Evolutionary conservation across 2,888 invertebrate species (phyloP).

Genomic region (Hirtodrosophila confusa): DNA sequence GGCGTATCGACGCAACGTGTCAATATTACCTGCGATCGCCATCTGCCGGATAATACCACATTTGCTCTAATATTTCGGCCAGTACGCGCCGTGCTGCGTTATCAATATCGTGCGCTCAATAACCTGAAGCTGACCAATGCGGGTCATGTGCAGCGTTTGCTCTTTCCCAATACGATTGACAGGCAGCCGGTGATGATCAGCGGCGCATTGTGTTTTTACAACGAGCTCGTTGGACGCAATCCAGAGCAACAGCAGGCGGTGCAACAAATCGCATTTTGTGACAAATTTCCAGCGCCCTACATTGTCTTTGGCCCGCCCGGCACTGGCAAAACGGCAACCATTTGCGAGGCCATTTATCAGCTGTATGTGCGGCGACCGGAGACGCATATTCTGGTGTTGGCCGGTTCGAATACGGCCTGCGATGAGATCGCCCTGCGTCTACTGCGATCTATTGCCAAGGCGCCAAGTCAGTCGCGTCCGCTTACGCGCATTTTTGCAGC

Average conservation of each 20-base stretch:
- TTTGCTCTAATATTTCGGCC: constrained; percentile 74
- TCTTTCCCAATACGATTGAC: constrained; percentile 49
- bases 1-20: constrained; percentile 64
- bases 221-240: constrained; percentile 85
- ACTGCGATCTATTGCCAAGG: constrained; percentile 70
- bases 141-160: constrained; percentile 53
- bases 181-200: constrained; percentile 5
- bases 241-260: constrained; percentile 88
- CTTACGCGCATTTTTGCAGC: constrained; percentile 85
- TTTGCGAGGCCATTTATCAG: constrained; percentile 89
- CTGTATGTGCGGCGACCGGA: constrained; percentile 83
- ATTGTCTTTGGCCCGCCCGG: constrained; percentile 89
- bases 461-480: constrained; percentile 42
- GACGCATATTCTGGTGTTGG: constrained; percentile 87
- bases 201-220: constrained; percentile 35
- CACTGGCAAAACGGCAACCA: constrained; percentile 90
- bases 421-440: constrained; percentile 87
- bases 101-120: constrained; percentile 78
- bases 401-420: constrained; percentile 90
- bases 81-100: constrained; percentile 68
- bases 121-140: constrained; percentile 39
- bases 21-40: constrained; percentile 64
- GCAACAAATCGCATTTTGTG: constrained; percentile 86
- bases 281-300: constrained; percentile 88
- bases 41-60: constrained; percentile 51